Percentiles rank a stretch among this genome's conserved stretches.
phyloP scores from a whole-genome alignment of 2,888 invertebrate genomes.

The Pristionchus mayeri region DNA sequence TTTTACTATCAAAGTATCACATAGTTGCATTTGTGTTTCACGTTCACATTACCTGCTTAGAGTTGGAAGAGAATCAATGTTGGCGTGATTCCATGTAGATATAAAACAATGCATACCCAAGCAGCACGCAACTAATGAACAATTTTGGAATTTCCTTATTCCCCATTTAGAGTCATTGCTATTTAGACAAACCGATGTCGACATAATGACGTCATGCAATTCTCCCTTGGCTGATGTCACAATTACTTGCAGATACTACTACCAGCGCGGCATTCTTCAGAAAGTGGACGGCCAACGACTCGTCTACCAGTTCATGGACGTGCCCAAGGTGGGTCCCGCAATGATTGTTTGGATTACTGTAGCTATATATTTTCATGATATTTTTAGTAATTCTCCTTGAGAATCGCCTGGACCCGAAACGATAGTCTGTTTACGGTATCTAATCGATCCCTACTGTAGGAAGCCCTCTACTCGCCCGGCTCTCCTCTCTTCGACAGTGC shows the following conservation, averaged over 20 bases:
- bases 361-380: too few relatives aligned
- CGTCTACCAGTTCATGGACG: conserved; percentile 99
- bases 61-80: too few relatives aligned
- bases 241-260: conserved; percentile 86
- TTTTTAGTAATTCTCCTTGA: too few relatives aligned
- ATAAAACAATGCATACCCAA: too few relatives aligned
- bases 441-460: conserved; percentile 29
- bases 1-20: too few relatives aligned
- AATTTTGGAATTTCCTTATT: neutral
- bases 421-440: neutral
- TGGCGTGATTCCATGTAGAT: too few relatives aligned
- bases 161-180: too few relatives aligned
- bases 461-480: conserved; percentile 39
- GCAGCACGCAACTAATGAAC: too few relatives aligned
- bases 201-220: too few relatives aligned
- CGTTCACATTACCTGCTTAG: too few relatives aligned
- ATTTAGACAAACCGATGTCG: too few relatives aligned
- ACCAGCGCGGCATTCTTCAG: conserved; percentile 97
- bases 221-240: neutral
- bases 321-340: conserved; percentile 81
- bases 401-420: conserved; percentile 51
- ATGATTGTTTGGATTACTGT: conserved; percentile 1
- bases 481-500: conserved; percentile 43
- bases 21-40: too few relatives aligned
- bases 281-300: conserved; percentile 99